phyloP scores from a whole-genome alignment of 2,113 vertebrate genomes.

The Callipepla squamata region DNA sequence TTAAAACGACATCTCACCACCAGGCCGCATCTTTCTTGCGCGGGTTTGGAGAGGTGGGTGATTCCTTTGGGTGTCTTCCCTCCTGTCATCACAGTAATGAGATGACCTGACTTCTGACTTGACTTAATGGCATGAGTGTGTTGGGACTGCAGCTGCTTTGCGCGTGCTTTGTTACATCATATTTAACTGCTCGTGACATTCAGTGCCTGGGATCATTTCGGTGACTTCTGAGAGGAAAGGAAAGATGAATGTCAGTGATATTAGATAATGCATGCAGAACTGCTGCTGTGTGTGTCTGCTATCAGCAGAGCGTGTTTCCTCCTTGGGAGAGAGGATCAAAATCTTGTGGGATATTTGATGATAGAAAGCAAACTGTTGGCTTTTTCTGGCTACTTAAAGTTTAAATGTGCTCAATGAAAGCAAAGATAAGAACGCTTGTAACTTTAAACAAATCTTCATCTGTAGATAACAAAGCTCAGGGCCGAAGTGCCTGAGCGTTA shows the following conservation, averaged over 20 bases:
- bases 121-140: not conserved
- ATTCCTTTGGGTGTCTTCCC: not conserved
- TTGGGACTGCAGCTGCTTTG: not conserved
- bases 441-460: not conserved
- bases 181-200: not conserved
- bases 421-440: conserved; percentile 1
- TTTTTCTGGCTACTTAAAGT: conserved; percentile 10
- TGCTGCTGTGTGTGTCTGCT: not conserved
- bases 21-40: not conserved
- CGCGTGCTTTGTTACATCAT: not conserved
- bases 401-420: not conserved
- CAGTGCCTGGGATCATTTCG: not conserved
- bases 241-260: not conserved
- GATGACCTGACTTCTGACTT: not conserved
- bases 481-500: not conserved
- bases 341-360: not conserved
- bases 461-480: conserved; percentile 6
- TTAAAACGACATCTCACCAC: not conserved
- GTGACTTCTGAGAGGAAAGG: not conserved
- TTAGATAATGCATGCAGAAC: not conserved
- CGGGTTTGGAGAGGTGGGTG: not conserved
- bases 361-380: conserved; percentile 5
- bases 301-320: not conserved
- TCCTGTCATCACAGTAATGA: not conserved
- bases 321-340: not conserved